Percentiles rank a stretch among this genome's conserved stretches.
These are phyloP conservation scores for Netelia melanura DNA, from an alignment of 2,888 invertebrate species.

Conservation along the genomic window DNA sequence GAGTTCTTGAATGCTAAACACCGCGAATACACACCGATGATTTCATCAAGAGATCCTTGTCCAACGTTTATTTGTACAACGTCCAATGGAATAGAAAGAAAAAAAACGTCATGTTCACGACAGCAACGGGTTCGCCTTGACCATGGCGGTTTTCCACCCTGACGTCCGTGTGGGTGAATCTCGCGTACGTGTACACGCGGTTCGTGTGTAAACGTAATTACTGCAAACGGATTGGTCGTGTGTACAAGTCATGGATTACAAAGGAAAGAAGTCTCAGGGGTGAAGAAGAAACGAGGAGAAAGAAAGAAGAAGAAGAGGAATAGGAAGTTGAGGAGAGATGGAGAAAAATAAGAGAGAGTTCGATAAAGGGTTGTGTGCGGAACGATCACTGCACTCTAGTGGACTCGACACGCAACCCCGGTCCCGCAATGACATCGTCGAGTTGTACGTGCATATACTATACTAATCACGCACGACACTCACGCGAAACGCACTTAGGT, in stretches of 20 bases:
- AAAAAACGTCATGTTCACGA: neutral
- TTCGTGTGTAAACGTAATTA: constrained; percentile 42
- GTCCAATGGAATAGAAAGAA: constrained; percentile 1
- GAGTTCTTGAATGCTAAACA: neutral
- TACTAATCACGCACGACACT: constrained; percentile 51
- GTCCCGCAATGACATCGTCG: constrained; percentile 42
- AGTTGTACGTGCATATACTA: constrained; percentile 30
- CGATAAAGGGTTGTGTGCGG: constrained; percentile 67
- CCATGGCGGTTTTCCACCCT: constrained; percentile 25
- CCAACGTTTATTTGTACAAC: neutral
- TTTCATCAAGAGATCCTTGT: neutral
- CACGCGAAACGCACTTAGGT: neutral
- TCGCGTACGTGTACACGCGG: neutral
- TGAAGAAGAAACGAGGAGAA: neutral
- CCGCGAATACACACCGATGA: neutral
- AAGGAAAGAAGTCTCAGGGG: constrained; percentile 54
- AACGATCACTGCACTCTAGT: constrained; percentile 69
- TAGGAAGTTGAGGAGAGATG: constrained; percentile 4
- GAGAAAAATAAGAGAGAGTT: constrained; percentile 60
- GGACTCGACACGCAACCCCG: constrained; percentile 69
- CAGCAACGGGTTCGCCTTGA: constrained; percentile 39
- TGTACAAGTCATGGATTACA: neutral
- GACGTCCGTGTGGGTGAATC: neutral
- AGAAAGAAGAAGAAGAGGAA: constrained; percentile 40
- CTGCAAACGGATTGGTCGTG: neutral